Conservation (phyloP, 1,140 invertebrate species). For the Pogonomyrmex barbatus region DNA sequence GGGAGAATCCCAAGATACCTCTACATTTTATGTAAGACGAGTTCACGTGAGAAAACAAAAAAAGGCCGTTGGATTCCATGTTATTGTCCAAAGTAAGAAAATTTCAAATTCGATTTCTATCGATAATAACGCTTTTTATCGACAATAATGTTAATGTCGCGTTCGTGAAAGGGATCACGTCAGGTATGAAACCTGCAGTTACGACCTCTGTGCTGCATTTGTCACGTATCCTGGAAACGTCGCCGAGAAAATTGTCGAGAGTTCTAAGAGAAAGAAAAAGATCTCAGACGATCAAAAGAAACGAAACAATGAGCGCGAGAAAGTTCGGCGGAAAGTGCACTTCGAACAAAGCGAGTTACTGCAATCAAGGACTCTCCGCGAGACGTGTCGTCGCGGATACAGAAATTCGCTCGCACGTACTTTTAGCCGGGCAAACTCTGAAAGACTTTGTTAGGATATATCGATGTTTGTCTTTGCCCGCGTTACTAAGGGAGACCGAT, state of each 20-base stretch:
- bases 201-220: background rate
- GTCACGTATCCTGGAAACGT: background rate
- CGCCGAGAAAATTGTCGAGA: background rate
- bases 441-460: constrained; percentile 32
- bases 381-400: constrained; percentile 34
- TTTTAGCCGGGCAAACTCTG: constrained; percentile 19
- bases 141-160: background rate
- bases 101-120: background rate
- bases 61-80: background rate
- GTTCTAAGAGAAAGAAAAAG: background rate
- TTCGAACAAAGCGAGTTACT: constrained; percentile 31
- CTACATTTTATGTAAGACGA: background rate
- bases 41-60: background rate
- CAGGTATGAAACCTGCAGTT: background rate
- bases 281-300: constrained; percentile 6
- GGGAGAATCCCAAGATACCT: background rate
- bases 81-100: background rate
- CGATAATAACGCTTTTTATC: background rate
- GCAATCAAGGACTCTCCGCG: constrained; percentile 32
- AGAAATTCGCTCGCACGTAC: background rate
- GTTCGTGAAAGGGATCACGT: background rate
- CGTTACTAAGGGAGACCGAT: background rate
- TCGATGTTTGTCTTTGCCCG: constrained; percentile 13
- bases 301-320: constrained; percentile 1
- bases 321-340: constrained; percentile 19